These are phyloP conservation scores for Folsomia candida DNA, from an alignment of 2,888 invertebrate species.

Conservation along the genomic window DNA sequence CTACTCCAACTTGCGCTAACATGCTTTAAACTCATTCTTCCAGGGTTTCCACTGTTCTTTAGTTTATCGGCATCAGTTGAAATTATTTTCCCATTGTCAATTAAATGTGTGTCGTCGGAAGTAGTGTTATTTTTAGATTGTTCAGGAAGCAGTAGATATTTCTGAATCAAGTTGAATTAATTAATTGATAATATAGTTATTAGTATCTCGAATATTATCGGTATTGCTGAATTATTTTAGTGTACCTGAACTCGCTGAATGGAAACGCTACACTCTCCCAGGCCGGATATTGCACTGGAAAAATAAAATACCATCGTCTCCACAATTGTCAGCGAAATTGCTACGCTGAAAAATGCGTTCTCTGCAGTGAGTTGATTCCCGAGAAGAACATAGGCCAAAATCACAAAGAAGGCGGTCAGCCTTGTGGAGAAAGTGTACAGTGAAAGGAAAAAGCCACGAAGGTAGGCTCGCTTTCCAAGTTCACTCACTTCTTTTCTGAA, in stretches of 20 bases:
- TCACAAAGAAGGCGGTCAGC: slow-evolving; percentile 25
- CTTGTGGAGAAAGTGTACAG: slow-evolving; percentile 68
- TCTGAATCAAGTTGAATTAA: background rate
- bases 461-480: slow-evolving; percentile 63
- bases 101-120: too few relatives aligned
- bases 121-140: too few relatives aligned
- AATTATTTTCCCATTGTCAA: too few relatives aligned
- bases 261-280: slow-evolving; percentile 54
- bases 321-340: slow-evolving; percentile 27
- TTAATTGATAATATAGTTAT: background rate
- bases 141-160: background rate
- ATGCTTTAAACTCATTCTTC: background rate
- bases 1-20: slow-evolving; percentile 28
- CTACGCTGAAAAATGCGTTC: slow-evolving; percentile 23
- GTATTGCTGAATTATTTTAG: background rate
- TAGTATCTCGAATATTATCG: too few relatives aligned
- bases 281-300: slow-evolving; percentile 59
- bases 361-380: slow-evolving; percentile 26
- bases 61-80: too few relatives aligned
- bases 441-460: slow-evolving; percentile 65
- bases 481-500: slow-evolving; percentile 67
- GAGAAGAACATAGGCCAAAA: slow-evolving; percentile 11
- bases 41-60: too few relatives aligned
- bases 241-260: background rate
- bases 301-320: slow-evolving; percentile 39